A percentile compares a stretch with the other conserved stretches of the same genome.
Evolutionary conservation across 1,140 invertebrate species (phyloP).

Genomic region (Drosophila neocordata): DNA sequence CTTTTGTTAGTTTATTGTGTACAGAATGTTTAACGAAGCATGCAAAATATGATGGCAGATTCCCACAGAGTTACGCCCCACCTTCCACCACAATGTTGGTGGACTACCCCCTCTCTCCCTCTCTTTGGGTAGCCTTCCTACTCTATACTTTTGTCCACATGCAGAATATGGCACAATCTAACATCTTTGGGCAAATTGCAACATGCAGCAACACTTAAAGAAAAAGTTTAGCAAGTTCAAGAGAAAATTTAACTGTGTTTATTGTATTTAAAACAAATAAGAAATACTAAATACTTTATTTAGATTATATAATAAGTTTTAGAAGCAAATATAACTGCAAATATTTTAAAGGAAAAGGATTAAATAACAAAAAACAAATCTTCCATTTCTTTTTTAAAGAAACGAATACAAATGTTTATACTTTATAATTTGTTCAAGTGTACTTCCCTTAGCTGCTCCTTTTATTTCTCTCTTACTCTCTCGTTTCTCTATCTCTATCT

Average conservation of each 20-base stretch:
- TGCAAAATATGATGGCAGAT: constrained; percentile 71
- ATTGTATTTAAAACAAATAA: too few species aligned
- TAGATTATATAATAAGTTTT: too few species aligned
- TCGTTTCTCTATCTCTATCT: background rate
- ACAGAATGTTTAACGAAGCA: constrained; percentile 77
- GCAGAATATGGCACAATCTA: background rate
- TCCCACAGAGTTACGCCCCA: background rate
- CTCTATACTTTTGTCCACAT: too few species aligned
- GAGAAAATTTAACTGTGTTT: too few species aligned
- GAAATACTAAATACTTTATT: too few species aligned
- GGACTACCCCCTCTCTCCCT: background rate
- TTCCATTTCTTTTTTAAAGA: too few species aligned
- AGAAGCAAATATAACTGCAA: too few species aligned
- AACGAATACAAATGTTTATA: too few species aligned
- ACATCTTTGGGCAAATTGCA: constrained; percentile 39
- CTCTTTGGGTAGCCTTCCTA: background rate
- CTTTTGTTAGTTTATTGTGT: constrained; percentile 47
- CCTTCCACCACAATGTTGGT: background rate
- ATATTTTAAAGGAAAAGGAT: too few species aligned
- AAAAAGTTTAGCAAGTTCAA: constrained; percentile 18
- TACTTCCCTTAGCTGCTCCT: background rate
- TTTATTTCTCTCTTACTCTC: background rate
- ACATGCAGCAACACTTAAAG: constrained; percentile 15
- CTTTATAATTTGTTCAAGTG: background rate
- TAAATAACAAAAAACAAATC: too few species aligned